Percentiles rank a stretch among this genome's conserved stretches.
Evolutionary conservation across 2,113 vertebrate genomes (phyloP).

Genomic region (Plotosus lineatus): DNA sequence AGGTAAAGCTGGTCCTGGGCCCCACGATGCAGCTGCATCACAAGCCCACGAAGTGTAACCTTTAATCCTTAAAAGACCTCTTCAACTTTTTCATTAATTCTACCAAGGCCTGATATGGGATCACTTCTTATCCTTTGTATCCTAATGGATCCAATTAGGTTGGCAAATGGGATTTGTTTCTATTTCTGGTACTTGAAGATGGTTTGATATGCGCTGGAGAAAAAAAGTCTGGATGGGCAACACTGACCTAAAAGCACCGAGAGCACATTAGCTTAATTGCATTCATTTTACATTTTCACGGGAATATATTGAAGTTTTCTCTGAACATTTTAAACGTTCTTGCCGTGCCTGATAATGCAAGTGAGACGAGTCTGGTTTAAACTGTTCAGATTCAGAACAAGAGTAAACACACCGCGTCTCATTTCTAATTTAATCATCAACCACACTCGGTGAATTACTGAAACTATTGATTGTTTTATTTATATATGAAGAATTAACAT

Average conservation of each 20-base stretch:
- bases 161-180: constrained; percentile 25
- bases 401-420: background rate
- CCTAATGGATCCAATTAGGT: constrained; percentile 19
- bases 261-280: constrained; percentile 10
- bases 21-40: background rate
- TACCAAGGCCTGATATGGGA: constrained; percentile 8
- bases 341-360: background rate
- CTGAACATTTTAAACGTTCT: background rate
- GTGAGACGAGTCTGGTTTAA: background rate
- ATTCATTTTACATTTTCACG: background rate
- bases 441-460: no score
- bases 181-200: background rate
- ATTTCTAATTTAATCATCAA: no score
- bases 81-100: background rate
- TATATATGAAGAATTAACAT: no score
- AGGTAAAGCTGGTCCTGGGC: background rate
- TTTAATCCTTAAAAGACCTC: background rate
- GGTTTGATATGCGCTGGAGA: background rate
- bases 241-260: background rate
- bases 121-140: constrained; percentile 10
- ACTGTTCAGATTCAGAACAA: background rate
- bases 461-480: no score
- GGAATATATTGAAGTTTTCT: background rate
- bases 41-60: background rate
- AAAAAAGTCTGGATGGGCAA: background rate